Evolutionary conservation across 2,113 vertebrate species (phyloP).

Genomic region (Varanus komodoensis): DNA sequence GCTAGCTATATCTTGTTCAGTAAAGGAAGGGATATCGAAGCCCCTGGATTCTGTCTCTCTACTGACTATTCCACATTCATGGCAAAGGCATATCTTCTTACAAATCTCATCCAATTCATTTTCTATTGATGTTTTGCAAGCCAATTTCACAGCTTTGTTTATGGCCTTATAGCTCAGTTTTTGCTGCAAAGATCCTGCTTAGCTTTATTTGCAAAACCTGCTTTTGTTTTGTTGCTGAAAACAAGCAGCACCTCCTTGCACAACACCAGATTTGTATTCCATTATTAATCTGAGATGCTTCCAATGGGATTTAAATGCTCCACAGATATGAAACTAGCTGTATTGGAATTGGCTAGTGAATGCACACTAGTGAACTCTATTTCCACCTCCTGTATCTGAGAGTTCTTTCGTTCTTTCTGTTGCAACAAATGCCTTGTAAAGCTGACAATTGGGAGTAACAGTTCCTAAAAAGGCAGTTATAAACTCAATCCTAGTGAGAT

Average conservation of each 20-base stretch:
- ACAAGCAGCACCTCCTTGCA: too few species aligned
- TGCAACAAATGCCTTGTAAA: not conserved
- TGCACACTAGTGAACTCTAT: not conserved
- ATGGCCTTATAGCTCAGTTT: too few species aligned
- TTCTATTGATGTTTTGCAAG: too few species aligned
- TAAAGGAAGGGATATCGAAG: too few species aligned
- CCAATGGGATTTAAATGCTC: not conserved
- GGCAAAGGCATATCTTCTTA: too few species aligned
- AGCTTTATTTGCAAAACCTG: not conserved
- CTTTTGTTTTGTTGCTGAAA: too few species aligned
- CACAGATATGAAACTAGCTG: not conserved
- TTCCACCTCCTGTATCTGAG: not conserved
- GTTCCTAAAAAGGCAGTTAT: not conserved
- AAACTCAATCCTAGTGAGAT: conserved; percentile 18
- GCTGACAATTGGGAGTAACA: not conserved
- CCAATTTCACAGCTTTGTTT: too few species aligned
- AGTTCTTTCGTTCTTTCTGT: conserved; percentile 1
- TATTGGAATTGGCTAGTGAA: not conserved
- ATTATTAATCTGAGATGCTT: not conserved
- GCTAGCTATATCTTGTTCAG: too few species aligned
- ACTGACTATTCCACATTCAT: too few species aligned
- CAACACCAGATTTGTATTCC: not conserved
- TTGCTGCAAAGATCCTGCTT: not conserved
- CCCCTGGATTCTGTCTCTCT: too few species aligned
- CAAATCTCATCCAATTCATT: too few species aligned